Base-by-base conservation (phyloP, 2,888 invertebrate genomes). In the Cancer borealis region DNA sequence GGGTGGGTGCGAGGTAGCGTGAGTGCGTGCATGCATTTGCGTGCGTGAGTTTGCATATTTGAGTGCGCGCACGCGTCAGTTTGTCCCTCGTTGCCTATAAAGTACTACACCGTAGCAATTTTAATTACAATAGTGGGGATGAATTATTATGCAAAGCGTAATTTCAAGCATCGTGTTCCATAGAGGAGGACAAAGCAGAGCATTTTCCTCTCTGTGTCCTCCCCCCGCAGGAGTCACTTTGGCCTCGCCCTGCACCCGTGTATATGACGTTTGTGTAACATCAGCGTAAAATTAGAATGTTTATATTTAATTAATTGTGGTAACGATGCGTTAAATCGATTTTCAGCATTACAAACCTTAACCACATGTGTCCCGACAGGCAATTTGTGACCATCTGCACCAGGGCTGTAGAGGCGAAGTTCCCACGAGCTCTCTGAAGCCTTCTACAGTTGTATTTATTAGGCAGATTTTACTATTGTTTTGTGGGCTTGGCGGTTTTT, bases 221-320 rank as follows among this genome's bases (percentile, higher is more conserved):
- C 60, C 60, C 54, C 45, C 54, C 91, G 54, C 47, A 93, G 39
- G 92, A 60, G 54, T 46, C 88, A 88, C 54, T 88, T 79, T 93
- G n/a, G 79, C 93, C n/a, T 79, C 47, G 47, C 87, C 88, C 89
- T 79, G 87, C 54, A 60, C 66, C 49, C 88, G 90, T 93, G 95
- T 89, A 88, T 95, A 95, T 95, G 95, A 93, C 95, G 93, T 95
- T 95, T 92, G 93, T 92, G 95, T 92, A 93, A 92, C 92, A 95
- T 91, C 91, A 92, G 93, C 95, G 95, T 95, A 95, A 95, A 95
- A 95, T 95, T 95, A 95, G 95, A 93, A 95, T 95, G 95, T 95
- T 95, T 95, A 95, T 95, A 95, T 95, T 95, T 95, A 95, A 95
- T 95, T 95, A 95, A 95, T 95, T 95, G 95, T 92, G 95, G 95